Conservation (phyloP, 2,888 invertebrate species). For the Agonopterix subpropinquella region DNA sequence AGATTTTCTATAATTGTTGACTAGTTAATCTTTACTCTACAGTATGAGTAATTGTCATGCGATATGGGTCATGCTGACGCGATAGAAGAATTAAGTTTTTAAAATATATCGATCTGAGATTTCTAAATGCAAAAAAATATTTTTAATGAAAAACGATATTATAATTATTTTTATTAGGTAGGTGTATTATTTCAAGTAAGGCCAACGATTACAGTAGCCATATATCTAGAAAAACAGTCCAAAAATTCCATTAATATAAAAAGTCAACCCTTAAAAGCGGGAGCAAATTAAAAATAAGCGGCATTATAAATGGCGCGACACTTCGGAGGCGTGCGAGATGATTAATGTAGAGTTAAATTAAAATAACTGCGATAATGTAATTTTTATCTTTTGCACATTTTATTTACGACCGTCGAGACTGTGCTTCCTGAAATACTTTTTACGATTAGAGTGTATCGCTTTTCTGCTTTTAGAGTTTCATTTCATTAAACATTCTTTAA, state of each 20-base stretch:
- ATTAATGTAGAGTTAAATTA: slow-evolving; percentile 68
- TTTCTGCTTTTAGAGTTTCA: no score
- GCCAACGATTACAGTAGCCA: not conserved
- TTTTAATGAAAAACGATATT: no score
- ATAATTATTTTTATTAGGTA: no score
- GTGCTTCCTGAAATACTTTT: not conserved
- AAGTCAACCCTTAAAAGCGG: slow-evolving; percentile 42
- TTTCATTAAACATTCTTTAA: no score
- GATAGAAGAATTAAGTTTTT: no score
- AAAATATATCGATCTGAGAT: no score
- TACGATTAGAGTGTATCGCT: no score
- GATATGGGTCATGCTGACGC: no score
- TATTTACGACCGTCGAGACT: slow-evolving; percentile 49
- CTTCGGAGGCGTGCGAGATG: slow-evolving; percentile 35
- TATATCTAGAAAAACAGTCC: not conserved
- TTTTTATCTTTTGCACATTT: slow-evolving; percentile 53
- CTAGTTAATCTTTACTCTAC: no score
- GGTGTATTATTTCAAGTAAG: not conserved
- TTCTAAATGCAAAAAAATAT: no score
- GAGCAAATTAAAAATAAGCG: slow-evolving; percentile 48
- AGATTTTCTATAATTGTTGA: no score
- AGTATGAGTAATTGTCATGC: no score
- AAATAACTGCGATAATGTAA: slow-evolving; percentile 66
- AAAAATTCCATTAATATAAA: slow-evolving; percentile 4
- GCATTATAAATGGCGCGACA: slow-evolving; percentile 36